phyloP scores from a whole-genome alignment of 1,140 invertebrate genomes.

The Dreissena rostriformis region DNA sequence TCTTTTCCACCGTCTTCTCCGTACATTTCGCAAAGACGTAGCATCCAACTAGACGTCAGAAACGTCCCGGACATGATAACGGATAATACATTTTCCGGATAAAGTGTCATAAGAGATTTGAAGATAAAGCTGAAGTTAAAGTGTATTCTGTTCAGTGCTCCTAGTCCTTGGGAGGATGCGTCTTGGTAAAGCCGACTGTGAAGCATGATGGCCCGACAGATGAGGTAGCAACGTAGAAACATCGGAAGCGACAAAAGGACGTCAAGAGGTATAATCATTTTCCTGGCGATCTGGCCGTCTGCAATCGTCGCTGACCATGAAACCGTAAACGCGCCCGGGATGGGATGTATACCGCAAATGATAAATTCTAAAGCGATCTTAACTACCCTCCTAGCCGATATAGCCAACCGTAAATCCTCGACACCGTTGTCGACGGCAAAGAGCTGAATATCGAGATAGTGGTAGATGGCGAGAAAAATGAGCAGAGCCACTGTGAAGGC shows the following conservation, averaged over 20 bases:
- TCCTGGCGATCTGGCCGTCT: conserved; percentile 53
- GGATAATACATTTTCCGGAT: conserved; percentile 78
- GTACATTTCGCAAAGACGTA: conserved; percentile 77
- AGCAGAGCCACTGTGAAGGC: conserved; percentile 75
- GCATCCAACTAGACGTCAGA: conserved; percentile 77
- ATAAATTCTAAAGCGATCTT: conserved; percentile 76
- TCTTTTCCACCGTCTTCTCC: conserved; percentile 60
- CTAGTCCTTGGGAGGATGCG: conserved; percentile 79
- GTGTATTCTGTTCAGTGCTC: conserved; percentile 79
- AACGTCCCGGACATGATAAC: conserved; percentile 76
- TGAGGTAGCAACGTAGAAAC: conserved; percentile 78
- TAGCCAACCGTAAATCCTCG: conserved; percentile 77
- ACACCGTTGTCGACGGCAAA: conserved; percentile 79
- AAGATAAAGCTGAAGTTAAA: conserved; percentile 80
- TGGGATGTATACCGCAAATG: conserved; percentile 78
- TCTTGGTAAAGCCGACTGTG: conserved; percentile 79
- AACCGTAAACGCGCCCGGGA: conserved; percentile 73
- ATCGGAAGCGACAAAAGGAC: conserved; percentile 79
- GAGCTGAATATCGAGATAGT: conserved; percentile 75
- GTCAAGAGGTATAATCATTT: conserved; percentile 67
- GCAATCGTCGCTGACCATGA: conserved; percentile 60
- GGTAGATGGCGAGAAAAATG: conserved; percentile 73
- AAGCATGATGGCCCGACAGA: conserved; percentile 77
- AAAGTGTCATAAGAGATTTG: conserved; percentile 80
- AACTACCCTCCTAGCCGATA: conserved; percentile 63